Conservation (phyloP, 2,113 vertebrate species). For the Phylloscopus trochiloides region DNA sequence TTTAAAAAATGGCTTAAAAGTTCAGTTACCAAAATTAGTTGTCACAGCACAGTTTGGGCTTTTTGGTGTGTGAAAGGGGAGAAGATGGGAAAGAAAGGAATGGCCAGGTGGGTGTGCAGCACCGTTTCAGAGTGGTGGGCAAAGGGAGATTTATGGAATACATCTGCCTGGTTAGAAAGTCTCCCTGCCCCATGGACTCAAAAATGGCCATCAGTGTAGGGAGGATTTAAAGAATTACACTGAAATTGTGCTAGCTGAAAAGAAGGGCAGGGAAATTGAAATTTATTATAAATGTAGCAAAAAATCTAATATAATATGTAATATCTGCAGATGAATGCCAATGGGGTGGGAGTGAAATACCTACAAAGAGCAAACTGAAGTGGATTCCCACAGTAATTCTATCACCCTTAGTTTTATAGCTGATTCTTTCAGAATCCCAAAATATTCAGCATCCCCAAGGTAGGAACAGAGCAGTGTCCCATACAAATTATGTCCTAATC, state of each 20-base stretch:
- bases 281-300: not conserved
- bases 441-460: not conserved
- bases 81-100: not conserved
- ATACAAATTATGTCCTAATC: not conserved
- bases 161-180: not conserved
- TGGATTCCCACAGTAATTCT: not conserved
- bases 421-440: not conserved
- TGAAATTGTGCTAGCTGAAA: not conserved
- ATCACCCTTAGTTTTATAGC: not conserved
- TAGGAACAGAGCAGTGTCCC: not conserved
- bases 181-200: not conserved
- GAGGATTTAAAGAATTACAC: not conserved
- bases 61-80: not conserved
- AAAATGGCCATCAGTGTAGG: not conserved
- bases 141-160: not conserved
- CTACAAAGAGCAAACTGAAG: not conserved
- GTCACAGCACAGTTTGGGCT: not conserved
- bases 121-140: not conserved
- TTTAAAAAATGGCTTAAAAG: not conserved
- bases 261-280: not conserved
- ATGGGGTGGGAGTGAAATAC: not conserved
- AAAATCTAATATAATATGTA: not conserved
- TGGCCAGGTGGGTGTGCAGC: not conserved
- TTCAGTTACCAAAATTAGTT: not conserved
- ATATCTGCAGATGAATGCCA: not conserved